phyloP scores from a whole-genome alignment of 2,888 invertebrate genomes.

The Aspidiotus rigidus region DNA sequence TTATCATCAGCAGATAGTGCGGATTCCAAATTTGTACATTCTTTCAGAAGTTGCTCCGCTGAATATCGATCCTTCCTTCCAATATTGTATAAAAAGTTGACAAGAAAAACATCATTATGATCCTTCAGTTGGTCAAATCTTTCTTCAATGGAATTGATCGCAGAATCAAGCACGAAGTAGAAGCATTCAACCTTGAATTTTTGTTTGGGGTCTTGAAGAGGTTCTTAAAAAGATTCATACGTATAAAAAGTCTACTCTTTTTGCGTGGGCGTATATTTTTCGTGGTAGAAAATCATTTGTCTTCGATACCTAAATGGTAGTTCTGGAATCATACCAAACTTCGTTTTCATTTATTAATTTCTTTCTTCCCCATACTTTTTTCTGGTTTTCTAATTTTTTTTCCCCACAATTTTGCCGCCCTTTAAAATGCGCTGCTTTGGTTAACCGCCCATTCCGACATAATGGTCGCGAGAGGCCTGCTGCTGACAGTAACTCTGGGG shows the following conservation, averaged over 20 bases:
- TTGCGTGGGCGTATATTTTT: no score
- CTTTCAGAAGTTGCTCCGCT: not conserved
- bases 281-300: no score
- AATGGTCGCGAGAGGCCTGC: no score
- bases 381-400: no score
- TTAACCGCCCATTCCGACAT: no score
- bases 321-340: no score
- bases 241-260: slow-evolving; percentile 11
- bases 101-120: slow-evolving; percentile 5
- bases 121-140: slow-evolving; percentile 4
- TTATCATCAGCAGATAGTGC: not conserved
- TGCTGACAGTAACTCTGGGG: no score
- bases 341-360: no score
- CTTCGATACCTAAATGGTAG: no score
- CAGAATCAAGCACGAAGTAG: slow-evolving; percentile 1
- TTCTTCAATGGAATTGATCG: slow-evolving; percentile 17
- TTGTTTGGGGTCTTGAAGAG: slow-evolving; percentile 12
- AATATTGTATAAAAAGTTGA: not conserved
- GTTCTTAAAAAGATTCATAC: slow-evolving; percentile 1
- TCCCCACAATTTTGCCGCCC: no score
- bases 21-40: slow-evolving; percentile 10
- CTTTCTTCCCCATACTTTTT: no score
- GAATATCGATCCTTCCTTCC: not conserved
- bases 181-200: slow-evolving; percentile 18
- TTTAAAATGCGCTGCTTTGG: no score